Conservation (phyloP, 37 sponge, comb jelly and placozoan genomes). For the Haliclona indistincta region DNA sequence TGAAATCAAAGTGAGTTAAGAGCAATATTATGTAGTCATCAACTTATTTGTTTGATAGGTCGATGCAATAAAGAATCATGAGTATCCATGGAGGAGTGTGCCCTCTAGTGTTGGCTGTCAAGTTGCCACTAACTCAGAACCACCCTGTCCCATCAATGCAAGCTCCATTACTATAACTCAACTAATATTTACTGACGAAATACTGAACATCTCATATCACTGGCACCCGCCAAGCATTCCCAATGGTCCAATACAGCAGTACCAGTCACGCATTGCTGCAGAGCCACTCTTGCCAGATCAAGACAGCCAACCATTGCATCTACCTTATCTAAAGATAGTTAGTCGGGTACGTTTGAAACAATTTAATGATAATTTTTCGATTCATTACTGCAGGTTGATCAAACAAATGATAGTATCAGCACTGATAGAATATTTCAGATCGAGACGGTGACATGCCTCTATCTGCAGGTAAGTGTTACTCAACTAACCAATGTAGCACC, state of each 20-base stretch:
- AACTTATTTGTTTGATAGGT: not conserved
- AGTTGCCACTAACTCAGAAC: not conserved
- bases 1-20: not conserved
- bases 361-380: too few species aligned
- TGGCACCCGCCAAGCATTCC: conserved; percentile 8
- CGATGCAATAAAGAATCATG: not conserved
- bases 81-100: not conserved
- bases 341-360: not conserved
- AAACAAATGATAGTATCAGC: not conserved
- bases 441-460: conserved; percentile 3
- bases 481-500: not conserved
- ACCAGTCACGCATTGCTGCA: conserved; percentile 7
- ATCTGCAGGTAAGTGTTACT: conserved; percentile 1
- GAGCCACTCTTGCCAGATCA: not conserved
- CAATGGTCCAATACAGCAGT: conserved; percentile 14
- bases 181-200: not conserved
- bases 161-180: not conserved
- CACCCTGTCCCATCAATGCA: conserved; percentile 8
- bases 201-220: not conserved
- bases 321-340: not conserved
- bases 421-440: not conserved
- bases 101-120: conserved; percentile 4
- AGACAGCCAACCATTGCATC: not conserved
- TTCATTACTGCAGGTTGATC: not conserved
- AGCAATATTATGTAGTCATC: not conserved